Conservation (phyloP, 2,113 vertebrate species). For the Labeo catla region DNA sequence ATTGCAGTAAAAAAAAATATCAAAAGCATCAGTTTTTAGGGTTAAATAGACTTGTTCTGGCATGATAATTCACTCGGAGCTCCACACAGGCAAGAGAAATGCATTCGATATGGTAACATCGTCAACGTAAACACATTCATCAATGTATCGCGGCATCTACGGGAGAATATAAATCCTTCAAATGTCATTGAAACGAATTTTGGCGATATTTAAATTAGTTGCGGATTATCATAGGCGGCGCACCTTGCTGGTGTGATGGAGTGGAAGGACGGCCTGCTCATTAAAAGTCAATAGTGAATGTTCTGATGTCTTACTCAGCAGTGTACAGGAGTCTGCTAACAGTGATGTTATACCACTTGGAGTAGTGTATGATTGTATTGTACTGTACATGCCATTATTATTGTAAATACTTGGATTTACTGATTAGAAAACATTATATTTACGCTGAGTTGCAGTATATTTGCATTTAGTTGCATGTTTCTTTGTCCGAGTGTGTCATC, state of each 20-base stretch:
- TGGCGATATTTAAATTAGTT: background rate
- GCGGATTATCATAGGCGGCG: constrained; percentile 22
- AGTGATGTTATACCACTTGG: constrained; percentile 43
- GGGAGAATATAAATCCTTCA: constrained; percentile 11
- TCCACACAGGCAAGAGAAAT: constrained; percentile 1
- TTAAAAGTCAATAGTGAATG: constrained; percentile 40
- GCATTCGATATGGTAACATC: constrained; percentile 30
- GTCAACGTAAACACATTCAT: constrained; percentile 31
- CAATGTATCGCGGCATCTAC: background rate
- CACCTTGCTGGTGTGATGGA: constrained; percentile 29
- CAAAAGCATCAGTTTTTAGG: background rate
- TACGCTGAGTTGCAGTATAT: constrained; percentile 56
- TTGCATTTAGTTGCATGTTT: constrained; percentile 62
- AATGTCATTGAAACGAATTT: background rate
- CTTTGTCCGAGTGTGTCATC: constrained; percentile 54
- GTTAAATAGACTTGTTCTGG: constrained; percentile 36
- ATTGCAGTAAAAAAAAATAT: background rate
- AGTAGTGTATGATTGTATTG: constrained; percentile 50
- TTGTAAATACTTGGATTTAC: constrained; percentile 58
- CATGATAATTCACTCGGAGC: constrained; percentile 45
- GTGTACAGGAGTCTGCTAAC: constrained; percentile 30
- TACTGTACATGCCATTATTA: constrained; percentile 50
- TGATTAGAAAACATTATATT: constrained; percentile 45
- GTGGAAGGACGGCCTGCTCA: constrained; percentile 24
- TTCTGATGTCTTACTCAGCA: constrained; percentile 46